Evolutionary conservation across 1,140 invertebrate species (phyloP).

Genomic region (Lerema accius): DNA sequence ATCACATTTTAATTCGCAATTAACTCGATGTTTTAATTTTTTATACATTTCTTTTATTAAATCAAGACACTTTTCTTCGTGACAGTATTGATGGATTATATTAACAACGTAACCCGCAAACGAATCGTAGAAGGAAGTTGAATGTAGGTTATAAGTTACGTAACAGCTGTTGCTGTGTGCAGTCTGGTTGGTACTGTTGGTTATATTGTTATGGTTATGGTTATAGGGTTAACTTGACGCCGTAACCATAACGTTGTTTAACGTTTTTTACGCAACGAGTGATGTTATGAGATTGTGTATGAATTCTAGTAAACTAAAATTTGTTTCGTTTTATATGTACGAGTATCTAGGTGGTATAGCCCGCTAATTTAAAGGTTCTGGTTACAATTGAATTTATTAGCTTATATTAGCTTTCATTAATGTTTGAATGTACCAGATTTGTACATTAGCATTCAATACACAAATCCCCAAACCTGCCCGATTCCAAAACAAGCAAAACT

Average conservation of each 20-base stretch:
- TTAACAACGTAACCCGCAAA: constrained; percentile 17
- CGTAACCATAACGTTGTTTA: too few relatives aligned
- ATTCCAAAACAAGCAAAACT: background rate
- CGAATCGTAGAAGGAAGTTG: constrained; percentile 21
- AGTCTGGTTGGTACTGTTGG: background rate
- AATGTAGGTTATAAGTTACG: constrained; percentile 24
- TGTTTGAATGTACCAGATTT: background rate
- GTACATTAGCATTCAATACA: background rate
- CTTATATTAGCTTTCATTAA: too few relatives aligned
- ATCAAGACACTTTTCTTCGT: constrained; percentile 20
- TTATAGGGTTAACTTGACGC: constrained; percentile 3
- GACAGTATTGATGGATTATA: constrained; percentile 26
- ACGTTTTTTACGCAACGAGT: constrained; percentile 7
- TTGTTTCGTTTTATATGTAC: too few relatives aligned
- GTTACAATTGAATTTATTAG: too few relatives aligned
- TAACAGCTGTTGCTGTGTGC: constrained; percentile 18
- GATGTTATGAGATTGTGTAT: constrained; percentile 21
- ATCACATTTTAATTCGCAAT: constrained; percentile 26
- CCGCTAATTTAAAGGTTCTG: too few relatives aligned
- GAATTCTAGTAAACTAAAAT: too few relatives aligned
- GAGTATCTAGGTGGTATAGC: too few relatives aligned
- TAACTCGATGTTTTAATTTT: constrained; percentile 9
- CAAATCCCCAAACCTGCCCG: background rate
- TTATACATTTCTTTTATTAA: background rate
- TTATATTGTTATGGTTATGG: background rate